Evolutionary conservation across 2,113 vertebrate species (phyloP).

Genomic region (Ceyx margarethae): DNA sequence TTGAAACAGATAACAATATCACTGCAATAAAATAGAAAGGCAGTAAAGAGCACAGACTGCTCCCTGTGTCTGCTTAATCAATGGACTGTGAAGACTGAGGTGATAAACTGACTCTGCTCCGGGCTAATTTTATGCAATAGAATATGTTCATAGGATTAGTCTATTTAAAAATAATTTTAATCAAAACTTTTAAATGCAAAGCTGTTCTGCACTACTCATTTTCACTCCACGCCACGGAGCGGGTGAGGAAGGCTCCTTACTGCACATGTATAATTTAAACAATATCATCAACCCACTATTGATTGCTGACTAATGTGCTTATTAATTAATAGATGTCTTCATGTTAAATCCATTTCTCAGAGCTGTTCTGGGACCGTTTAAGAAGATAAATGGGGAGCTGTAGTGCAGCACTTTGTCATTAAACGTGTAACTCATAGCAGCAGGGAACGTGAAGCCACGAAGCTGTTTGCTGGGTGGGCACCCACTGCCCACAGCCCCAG

Average conservation of each 20-base stretch:
- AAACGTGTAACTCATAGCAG: neutral
- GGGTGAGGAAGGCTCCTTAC: constrained; percentile 41
- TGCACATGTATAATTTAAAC: constrained; percentile 58
- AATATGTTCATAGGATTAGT: constrained; percentile 66
- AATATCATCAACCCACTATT: constrained; percentile 52
- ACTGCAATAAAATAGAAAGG: neutral
- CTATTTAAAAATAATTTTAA: constrained; percentile 71
- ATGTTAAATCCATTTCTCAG: constrained; percentile 41
- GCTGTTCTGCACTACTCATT: constrained; percentile 44
- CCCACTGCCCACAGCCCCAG: neutral
- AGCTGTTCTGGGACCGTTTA: constrained; percentile 47
- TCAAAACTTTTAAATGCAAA: constrained; percentile 69
- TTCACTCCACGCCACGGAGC: constrained; percentile 30
- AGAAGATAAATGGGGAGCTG: constrained; percentile 10
- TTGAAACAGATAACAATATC: neutral
- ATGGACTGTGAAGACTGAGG: constrained; percentile 70
- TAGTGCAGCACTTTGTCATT: neutral
- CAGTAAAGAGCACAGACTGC: constrained; percentile 29
- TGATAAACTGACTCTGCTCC: constrained; percentile 66
- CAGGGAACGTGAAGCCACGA: neutral
- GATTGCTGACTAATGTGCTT: constrained; percentile 58
- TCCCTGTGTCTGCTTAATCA: constrained; percentile 61
- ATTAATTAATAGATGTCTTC: constrained; percentile 66
- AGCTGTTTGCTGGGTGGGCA: neutral
- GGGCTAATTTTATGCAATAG: constrained; percentile 72